phyloP scores from a whole-genome alignment of 2,888 invertebrate genomes.

The Crioceris asparagi region DNA sequence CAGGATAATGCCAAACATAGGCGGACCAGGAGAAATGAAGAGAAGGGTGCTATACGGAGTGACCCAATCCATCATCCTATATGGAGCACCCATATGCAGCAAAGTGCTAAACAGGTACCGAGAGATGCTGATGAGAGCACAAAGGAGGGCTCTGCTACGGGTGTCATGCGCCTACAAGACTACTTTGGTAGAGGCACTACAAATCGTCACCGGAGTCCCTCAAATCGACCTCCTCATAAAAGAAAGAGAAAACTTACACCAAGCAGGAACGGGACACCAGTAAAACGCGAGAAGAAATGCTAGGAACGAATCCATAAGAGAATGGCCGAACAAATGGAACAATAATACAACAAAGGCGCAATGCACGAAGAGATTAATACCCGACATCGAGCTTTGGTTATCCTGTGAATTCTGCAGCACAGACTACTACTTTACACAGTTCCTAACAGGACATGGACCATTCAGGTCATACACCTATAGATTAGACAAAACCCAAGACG shows the following conservation, averaged over 20 bases:
- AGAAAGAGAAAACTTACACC: not conserved
- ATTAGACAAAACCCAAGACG: not conserved
- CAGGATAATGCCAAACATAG: not conserved
- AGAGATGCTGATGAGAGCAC: not conserved
- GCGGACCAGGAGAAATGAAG: not conserved
- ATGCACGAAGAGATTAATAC: conserved; percentile 6
- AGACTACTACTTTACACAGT: conserved; percentile 9
- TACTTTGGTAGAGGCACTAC: not conserved
- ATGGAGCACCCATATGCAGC: conserved; percentile 2
- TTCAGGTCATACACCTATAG: not conserved
- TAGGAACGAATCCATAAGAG: not conserved
- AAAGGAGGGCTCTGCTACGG: not conserved
- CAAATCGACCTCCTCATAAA: not conserved
- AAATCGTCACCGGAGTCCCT: not conserved
- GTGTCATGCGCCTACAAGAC: not conserved
- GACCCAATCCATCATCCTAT: not conserved
- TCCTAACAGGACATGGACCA: conserved; percentile 9
- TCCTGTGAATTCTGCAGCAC: conserved; percentile 3
- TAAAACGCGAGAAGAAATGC: too few species aligned
- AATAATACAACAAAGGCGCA: too few species aligned
- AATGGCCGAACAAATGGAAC: too few species aligned
- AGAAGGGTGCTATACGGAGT: not conserved
- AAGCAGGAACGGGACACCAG: not conserved
- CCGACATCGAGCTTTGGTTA: conserved; percentile 6
- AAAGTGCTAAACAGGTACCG: not conserved